These are phyloP conservation scores for Habrosyne pyritoides DNA, from an alignment of 2,888 invertebrate species.

Conservation along the genomic window DNA sequence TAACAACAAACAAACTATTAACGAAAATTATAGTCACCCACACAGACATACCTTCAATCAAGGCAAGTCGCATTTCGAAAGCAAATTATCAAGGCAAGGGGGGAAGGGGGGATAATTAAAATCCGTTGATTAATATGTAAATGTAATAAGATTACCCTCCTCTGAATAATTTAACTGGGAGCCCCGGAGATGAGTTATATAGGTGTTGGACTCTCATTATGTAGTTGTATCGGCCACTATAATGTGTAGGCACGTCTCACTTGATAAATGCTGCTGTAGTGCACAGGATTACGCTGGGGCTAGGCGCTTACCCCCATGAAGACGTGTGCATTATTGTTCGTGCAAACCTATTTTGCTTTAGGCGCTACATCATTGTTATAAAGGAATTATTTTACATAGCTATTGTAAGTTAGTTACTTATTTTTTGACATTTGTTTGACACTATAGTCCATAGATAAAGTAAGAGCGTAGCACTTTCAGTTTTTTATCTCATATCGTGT, in stretches of 20 bases:
- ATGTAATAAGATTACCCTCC: conserved; percentile 99
- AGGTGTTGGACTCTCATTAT: conserved; percentile 74
- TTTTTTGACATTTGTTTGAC: too few species aligned
- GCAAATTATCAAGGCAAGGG: conserved; percentile 77
- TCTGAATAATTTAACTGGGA: conserved; percentile 89
- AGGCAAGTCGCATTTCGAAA: conserved; percentile 79
- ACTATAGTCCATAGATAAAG: too few species aligned
- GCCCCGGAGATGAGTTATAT: conserved; percentile 79
- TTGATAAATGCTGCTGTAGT: conserved; percentile 60
- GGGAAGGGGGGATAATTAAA: conserved; percentile 95
- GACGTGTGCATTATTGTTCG: neutral
- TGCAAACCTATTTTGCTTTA: neutral
- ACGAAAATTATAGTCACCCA: conserved; percentile 59
- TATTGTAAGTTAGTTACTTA: too few species aligned
- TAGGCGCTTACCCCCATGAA: neutral
- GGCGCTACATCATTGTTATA: too few species aligned
- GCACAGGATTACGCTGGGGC: conserved; percentile 6
- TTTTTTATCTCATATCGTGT: too few species aligned
- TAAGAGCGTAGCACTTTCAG: too few species aligned
- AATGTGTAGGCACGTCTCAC: conserved; percentile 53
- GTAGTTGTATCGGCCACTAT: conserved; percentile 63
- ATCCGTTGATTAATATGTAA: conserved; percentile 99
- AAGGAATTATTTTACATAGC: too few species aligned
- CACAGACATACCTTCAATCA: conserved; percentile 71
- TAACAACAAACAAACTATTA: conserved; percentile 64